phyloP scores from a whole-genome alignment of 1,140 invertebrate genomes.

The Propsilocerus akamusi region DNA sequence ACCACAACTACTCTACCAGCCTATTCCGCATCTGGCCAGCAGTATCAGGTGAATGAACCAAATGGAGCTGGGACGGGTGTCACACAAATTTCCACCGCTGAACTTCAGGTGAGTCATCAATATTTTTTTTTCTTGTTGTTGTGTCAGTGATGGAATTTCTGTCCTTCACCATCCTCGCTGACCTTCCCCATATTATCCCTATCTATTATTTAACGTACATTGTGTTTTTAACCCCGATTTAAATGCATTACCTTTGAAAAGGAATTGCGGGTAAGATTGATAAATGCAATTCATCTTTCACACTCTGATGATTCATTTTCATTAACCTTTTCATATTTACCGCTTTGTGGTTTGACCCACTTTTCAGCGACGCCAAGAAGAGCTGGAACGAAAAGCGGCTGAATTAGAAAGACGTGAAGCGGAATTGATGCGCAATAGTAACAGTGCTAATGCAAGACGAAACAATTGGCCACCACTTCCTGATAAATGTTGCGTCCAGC shows the following conservation, averaged over 20 bases:
- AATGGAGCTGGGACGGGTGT: slow-evolving; percentile 11
- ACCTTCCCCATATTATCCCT: too few species aligned
- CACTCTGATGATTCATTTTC: too few species aligned
- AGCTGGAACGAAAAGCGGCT: slow-evolving; percentile 68
- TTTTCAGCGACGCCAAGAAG: slow-evolving; percentile 56
- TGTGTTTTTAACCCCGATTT: too few species aligned
- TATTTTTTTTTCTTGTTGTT: background rate
- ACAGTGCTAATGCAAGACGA: slow-evolving; percentile 48
- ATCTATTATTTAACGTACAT: too few species aligned
- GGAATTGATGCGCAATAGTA: slow-evolving; percentile 46
- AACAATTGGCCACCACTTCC: slow-evolving; percentile 99
- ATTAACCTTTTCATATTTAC: background rate
- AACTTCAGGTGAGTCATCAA: slow-evolving; percentile 37
- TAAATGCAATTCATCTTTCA: too few species aligned
- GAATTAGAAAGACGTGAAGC: slow-evolving; percentile 78
- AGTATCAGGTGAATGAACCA: slow-evolving; percentile 29
- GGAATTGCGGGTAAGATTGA: background rate
- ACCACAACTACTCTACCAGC: slow-evolving; percentile 26
- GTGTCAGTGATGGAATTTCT: background rate
- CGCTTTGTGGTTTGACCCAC: background rate
- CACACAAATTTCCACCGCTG: slow-evolving; percentile 34
- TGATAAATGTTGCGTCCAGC: slow-evolving; percentile 76
- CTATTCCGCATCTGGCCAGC: slow-evolving; percentile 34
- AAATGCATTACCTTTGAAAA: too few species aligned
- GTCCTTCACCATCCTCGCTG: background rate